A percentile compares a stretch with the other conserved stretches of the same genome.
Conservation (phyloP, 2,888 invertebrate species). For the Notodonta ziczac region DNA sequence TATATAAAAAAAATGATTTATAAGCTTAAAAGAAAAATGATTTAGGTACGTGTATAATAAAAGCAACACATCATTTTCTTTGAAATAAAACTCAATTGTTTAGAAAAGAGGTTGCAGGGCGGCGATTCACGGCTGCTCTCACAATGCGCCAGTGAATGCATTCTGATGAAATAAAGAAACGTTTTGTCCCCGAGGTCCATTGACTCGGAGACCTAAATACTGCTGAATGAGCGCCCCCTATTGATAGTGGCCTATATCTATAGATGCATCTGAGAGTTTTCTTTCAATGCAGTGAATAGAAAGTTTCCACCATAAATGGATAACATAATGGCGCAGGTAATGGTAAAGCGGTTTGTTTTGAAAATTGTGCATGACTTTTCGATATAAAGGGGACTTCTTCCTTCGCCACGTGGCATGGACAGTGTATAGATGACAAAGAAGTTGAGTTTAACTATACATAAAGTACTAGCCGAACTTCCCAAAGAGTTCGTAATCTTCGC, state of each 20-base stretch:
- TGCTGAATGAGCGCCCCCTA: slow-evolving; percentile 42
- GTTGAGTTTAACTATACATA: no score
- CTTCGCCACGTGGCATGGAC: no score
- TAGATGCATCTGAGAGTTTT: slow-evolving; percentile 37
- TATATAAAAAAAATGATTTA: no score
- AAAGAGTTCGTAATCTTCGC: no score
- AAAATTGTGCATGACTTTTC: no score
- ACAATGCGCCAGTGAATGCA: slow-evolving; percentile 48
- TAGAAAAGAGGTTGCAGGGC: slow-evolving; percentile 47
- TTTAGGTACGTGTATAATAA: slow-evolving; percentile 17
- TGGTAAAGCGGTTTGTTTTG: background rate
- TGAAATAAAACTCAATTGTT: slow-evolving; percentile 47
- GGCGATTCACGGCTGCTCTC: slow-evolving; percentile 35
- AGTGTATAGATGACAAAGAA: no score
- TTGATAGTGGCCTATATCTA: slow-evolving; percentile 42
- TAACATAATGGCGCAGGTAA: slow-evolving; percentile 7
- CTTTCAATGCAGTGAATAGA: slow-evolving; percentile 24
- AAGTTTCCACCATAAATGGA: slow-evolving; percentile 18
- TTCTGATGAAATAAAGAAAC: slow-evolving; percentile 76
- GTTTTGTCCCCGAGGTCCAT: slow-evolving; percentile 60
- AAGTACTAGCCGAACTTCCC: no score
- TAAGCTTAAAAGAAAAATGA: slow-evolving; percentile 16
- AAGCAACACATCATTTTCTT: slow-evolving; percentile 39
- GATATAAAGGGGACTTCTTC: no score
- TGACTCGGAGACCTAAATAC: slow-evolving; percentile 60